These are phyloP conservation scores for Etheostoma nigrum DNA, from an alignment of 2,797 vertebrate species.

Conservation along the genomic window DNA sequence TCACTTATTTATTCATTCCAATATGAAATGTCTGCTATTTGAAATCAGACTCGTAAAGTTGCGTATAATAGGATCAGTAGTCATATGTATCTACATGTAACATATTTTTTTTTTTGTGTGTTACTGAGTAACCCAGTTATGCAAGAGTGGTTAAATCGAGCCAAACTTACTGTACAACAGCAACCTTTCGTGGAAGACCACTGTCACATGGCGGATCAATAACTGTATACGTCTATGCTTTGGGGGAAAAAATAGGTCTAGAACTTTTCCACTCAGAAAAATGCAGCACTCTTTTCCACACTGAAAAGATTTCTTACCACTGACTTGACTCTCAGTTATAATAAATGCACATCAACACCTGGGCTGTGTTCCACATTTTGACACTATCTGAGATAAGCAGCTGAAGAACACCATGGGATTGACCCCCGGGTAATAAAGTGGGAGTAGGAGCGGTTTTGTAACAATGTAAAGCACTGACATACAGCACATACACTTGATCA, in stretches of 20 bases:
- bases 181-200: constrained; percentile 25
- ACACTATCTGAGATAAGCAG: constrained; percentile 36
- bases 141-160: background rate
- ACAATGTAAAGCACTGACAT: constrained; percentile 22
- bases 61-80: background rate
- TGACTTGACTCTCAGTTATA: constrained; percentile 31
- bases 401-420: constrained; percentile 43
- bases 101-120: constrained; percentile 9
- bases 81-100: constrained; percentile 20
- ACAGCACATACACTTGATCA: constrained; percentile 2
- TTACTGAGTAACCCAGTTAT: constrained; percentile 2
- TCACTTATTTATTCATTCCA: background rate
- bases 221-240: constrained; percentile 35
- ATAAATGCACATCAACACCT: constrained; percentile 44
- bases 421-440: constrained; percentile 43
- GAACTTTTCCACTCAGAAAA: constrained; percentile 29
- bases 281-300: constrained; percentile 37
- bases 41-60: constrained; percentile 7
- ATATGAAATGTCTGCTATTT: constrained; percentile 1
- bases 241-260: constrained; percentile 30
- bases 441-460: constrained; percentile 31
- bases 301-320: constrained; percentile 22
- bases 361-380: constrained; percentile 48
- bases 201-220: constrained; percentile 63
- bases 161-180: constrained; percentile 1